Conservation (phyloP, 2,888 invertebrate species). For the Diploptera punctata region DNA sequence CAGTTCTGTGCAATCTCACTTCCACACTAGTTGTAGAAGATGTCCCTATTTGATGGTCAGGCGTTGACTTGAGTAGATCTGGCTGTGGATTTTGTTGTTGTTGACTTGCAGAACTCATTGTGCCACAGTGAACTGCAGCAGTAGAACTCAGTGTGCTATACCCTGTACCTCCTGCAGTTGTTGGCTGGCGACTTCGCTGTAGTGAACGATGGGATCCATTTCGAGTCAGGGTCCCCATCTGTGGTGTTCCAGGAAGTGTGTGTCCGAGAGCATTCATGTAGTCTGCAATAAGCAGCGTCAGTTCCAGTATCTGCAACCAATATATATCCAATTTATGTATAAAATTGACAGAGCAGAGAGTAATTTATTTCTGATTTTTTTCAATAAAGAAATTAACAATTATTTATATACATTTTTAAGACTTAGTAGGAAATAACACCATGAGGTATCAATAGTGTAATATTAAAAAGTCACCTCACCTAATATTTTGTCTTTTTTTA, state of each 20-base stretch:
- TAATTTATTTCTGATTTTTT: too few species aligned
- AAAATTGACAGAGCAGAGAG: too few species aligned
- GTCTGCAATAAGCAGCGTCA: slow-evolving; percentile 90
- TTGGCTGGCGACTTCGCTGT: slow-evolving; percentile 47
- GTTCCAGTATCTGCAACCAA: slow-evolving; percentile 84
- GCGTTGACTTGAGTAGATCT: slow-evolving; percentile 85
- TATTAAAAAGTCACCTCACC: too few species aligned
- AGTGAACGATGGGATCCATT: slow-evolving; percentile 72
- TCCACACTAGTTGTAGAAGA: slow-evolving; percentile 51
- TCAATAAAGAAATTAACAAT: neutral
- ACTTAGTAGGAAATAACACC: neutral
- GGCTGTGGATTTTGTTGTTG: slow-evolving; percentile 61
- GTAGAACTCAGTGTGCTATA: slow-evolving; percentile 24
- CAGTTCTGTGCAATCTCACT: slow-evolving; percentile 56
- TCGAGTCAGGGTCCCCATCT: slow-evolving; percentile 78
- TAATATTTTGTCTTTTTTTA: too few species aligned
- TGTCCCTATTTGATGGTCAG: slow-evolving; percentile 72
- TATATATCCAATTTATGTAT: too few species aligned
- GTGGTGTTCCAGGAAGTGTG: slow-evolving; percentile 76
- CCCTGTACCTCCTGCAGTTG: slow-evolving; percentile 43
- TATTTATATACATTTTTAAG: neutral
- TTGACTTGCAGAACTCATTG: neutral
- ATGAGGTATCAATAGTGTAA: neutral
- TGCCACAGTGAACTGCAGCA: slow-evolving; percentile 6
- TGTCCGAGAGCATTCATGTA: slow-evolving; percentile 90